These are phyloP conservation scores for Agrochola circellaris DNA, from an alignment of 2,888 invertebrate genomes.

Conservation along the genomic window DNA sequence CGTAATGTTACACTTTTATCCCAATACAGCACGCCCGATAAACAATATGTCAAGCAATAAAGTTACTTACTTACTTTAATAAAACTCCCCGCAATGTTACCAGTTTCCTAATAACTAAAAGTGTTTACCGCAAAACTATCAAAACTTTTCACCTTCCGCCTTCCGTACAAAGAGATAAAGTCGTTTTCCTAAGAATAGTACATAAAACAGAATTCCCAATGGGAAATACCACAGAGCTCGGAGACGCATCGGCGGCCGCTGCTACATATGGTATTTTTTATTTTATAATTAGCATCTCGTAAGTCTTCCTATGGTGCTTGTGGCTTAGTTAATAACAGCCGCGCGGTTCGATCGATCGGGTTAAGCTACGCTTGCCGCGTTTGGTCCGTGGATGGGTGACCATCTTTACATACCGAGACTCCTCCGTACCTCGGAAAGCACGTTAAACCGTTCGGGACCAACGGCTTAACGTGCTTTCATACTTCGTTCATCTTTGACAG, in stretches of 20 bases:
- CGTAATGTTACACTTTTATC: too few species aligned
- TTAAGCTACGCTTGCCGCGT: too few species aligned
- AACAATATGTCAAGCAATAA: slow-evolving; percentile 29
- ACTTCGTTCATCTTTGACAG: too few species aligned
- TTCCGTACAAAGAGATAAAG: slow-evolving; percentile 39
- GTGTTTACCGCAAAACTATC: slow-evolving; percentile 46
- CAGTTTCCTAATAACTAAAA: slow-evolving; percentile 44
- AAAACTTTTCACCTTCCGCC: slow-evolving; percentile 42
- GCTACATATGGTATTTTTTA: background rate
- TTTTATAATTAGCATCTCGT: too few species aligned
- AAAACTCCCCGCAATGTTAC: slow-evolving; percentile 11
- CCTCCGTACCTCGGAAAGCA: too few species aligned
- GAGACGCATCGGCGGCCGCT: background rate
- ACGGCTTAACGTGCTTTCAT: too few species aligned
- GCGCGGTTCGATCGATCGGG: too few species aligned
- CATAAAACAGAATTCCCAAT: slow-evolving; percentile 51
- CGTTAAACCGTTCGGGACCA: too few species aligned
- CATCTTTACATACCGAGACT: too few species aligned
- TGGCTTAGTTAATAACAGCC: too few species aligned
- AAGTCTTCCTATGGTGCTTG: too few species aligned
- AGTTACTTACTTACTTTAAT: slow-evolving; percentile 1
- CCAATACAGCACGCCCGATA: background rate
- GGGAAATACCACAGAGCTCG: background rate
- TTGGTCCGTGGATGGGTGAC: too few species aligned
- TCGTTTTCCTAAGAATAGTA: slow-evolving; percentile 45